phyloP scores from a whole-genome alignment of 2,797 vertebrate genomes.

The Acanthornis magna region DNA sequence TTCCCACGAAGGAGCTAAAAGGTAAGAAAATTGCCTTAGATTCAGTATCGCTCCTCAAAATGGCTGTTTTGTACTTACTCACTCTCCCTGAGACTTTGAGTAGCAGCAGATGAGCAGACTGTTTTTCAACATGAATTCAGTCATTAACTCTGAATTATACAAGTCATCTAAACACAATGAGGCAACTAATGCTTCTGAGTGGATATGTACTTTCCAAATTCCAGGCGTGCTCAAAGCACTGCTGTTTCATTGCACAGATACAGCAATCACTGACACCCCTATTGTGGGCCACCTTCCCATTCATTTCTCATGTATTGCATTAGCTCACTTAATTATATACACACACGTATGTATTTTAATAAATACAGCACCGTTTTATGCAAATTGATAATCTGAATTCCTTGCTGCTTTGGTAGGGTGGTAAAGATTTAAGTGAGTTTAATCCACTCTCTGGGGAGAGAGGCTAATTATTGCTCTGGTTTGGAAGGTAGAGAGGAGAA shows the following conservation, averaged over 20 bases:
- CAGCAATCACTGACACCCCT: not conserved
- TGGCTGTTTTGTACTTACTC: constrained; percentile 6
- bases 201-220: not conserved
- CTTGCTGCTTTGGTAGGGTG: not conserved
- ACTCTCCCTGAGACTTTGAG: not conserved
- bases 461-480: not conserved
- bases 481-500: not conserved
- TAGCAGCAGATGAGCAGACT: constrained; percentile 23
- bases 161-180: constrained; percentile 32
- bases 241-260: not conserved
- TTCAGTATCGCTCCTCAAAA: constrained; percentile 2
- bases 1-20: not conserved
- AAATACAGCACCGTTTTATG: not conserved
- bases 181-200: constrained; percentile 16
- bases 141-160: constrained; percentile 47
- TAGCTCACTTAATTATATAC: not conserved
- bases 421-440: not conserved
- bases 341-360: not conserved
- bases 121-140: constrained; percentile 28
- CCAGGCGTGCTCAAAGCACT: not conserved
- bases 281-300: not conserved
- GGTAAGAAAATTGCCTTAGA: constrained; percentile 1
- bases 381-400: not conserved
- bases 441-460: not conserved
- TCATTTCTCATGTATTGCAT: not conserved